Evolutionary conservation across 2,797 vertebrate species (phyloP).

Genomic region (Trematomus bernacchii): DNA sequence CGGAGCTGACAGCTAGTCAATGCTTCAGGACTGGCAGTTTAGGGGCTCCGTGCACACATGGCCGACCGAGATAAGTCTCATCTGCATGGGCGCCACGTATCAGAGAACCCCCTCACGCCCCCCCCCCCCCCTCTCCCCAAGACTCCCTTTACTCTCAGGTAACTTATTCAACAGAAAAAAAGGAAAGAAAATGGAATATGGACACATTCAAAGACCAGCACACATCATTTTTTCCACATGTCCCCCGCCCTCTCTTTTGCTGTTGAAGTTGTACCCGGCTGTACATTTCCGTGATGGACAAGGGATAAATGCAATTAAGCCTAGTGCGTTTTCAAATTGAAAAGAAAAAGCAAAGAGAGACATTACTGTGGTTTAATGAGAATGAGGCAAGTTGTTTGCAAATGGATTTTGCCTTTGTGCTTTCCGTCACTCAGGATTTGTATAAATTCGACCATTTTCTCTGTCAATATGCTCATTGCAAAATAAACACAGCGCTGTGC

Average conservation of each 20-base stretch:
- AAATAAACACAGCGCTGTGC: constrained; percentile 58
- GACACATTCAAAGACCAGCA: constrained; percentile 74
- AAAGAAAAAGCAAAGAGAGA: constrained; percentile 60
- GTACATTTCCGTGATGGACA: constrained; percentile 79
- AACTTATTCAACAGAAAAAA: constrained; percentile 78
- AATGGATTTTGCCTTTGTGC: constrained; percentile 77
- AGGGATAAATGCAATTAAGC: constrained; percentile 83
- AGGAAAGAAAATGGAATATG: constrained; percentile 69
- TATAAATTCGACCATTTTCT: constrained; percentile 66
- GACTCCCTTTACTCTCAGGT: constrained; percentile 79
- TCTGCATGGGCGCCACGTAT: constrained; percentile 85
- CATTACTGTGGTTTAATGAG: constrained; percentile 77
- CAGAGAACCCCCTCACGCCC: constrained; percentile 73
- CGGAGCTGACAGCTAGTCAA: constrained; percentile 87
- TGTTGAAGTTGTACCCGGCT: constrained; percentile 61
- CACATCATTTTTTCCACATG: constrained; percentile 52
- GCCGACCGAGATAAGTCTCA: constrained; percentile 88
- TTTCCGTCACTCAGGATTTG: constrained; percentile 84
- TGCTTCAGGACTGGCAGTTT: constrained; percentile 86
- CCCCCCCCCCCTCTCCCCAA: constrained; percentile 37
- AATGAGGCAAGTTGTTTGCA: constrained; percentile 73
- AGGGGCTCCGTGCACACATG: constrained; percentile 85
- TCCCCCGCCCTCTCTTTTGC: constrained; percentile 33
- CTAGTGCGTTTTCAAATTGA: constrained; percentile 71
- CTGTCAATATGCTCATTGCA: constrained; percentile 56